A percentile compares a stretch with the other conserved stretches of the same genome.
These are phyloP conservation scores for Drosophila eugracilis DNA, from an alignment of 1,140 invertebrate species.

Conservation along the genomic window DNA sequence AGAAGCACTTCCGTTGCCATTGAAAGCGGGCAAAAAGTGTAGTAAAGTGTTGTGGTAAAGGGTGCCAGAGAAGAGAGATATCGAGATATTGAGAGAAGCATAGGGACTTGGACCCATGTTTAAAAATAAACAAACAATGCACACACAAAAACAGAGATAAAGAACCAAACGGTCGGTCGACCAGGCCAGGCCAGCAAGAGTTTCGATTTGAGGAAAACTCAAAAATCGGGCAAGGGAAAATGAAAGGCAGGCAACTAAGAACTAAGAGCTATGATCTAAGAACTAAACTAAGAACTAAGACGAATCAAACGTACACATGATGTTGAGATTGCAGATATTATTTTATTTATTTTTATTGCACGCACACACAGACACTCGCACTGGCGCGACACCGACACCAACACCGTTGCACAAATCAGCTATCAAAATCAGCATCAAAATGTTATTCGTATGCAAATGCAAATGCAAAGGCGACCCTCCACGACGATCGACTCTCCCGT, in stretches of 20 bases:
- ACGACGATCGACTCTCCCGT: constrained; percentile 37
- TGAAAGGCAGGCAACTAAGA: constrained; percentile 17
- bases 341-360: constrained; percentile 81
- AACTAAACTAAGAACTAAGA: too few species aligned
- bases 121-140: constrained; percentile 81
- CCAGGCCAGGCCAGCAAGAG: constrained; percentile 30
- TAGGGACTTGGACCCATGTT: constrained; percentile 57
- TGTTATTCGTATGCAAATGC: constrained; percentile 60
- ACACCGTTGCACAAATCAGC: constrained; percentile 42
- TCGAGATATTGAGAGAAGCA: too few species aligned
- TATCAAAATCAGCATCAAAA: constrained; percentile 74
- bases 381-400: constrained; percentile 1
- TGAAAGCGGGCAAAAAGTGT: constrained; percentile 48
- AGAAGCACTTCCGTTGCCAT: constrained; percentile 71
- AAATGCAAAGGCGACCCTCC: constrained; percentile 58
- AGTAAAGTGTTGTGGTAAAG: constrained; percentile 6
- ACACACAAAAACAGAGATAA: constrained; percentile 54
- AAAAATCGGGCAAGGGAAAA: constrained; percentile 12
- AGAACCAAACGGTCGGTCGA: constrained; percentile 37
- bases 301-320: constrained; percentile 77
- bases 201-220: constrained; percentile 56
- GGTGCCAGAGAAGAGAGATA: constrained; percentile 8
- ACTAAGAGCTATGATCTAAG: neutral
- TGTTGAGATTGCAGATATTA: constrained; percentile 78
- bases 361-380: constrained; percentile 36